Evolutionary conservation across 1,140 invertebrate species (phyloP).

Genomic region (Lanistes nyassanus): DNA sequence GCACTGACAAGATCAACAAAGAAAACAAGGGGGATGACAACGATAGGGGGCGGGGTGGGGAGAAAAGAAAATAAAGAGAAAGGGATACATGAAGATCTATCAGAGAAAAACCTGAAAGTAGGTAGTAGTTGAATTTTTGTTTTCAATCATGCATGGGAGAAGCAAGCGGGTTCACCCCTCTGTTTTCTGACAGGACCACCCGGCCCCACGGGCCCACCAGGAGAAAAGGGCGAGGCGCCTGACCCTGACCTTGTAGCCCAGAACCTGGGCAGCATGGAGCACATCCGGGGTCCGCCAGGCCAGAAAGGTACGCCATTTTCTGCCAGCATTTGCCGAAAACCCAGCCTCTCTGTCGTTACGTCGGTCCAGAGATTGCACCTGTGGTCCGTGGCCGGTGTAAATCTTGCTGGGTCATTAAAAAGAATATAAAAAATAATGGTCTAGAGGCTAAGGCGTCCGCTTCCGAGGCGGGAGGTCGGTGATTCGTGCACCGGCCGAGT

Average conservation of each 20-base stretch:
- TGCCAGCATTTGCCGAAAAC: too few species aligned
- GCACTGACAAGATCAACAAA: not conserved
- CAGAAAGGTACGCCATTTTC: slow-evolving; percentile 19
- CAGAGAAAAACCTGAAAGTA: not conserved
- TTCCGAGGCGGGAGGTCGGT: too few species aligned
- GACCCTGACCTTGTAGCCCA: slow-evolving; percentile 15
- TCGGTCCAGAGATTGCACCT: too few species aligned
- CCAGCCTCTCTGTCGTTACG: too few species aligned
- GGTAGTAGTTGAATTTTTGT: too few species aligned
- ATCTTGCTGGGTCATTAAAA: too few species aligned
- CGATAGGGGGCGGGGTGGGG: not conserved
- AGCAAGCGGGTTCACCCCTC: too few species aligned
- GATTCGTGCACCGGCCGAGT: too few species aligned
- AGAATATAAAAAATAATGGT: too few species aligned
- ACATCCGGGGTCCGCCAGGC: slow-evolving; percentile 9
- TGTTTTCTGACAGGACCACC: not conserved
- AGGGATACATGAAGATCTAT: not conserved
- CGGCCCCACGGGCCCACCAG: not conserved
- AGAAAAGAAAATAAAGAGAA: not conserved
- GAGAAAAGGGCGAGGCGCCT: slow-evolving; percentile 15
- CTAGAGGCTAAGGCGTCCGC: too few species aligned
- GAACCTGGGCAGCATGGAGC: slow-evolving; percentile 21
- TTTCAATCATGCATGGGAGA: too few species aligned
- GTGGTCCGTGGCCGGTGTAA: too few species aligned
- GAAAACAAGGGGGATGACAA: not conserved